These are phyloP conservation scores for Oligia latruncula DNA, from an alignment of 2,888 invertebrate species.

Conservation along the genomic window DNA sequence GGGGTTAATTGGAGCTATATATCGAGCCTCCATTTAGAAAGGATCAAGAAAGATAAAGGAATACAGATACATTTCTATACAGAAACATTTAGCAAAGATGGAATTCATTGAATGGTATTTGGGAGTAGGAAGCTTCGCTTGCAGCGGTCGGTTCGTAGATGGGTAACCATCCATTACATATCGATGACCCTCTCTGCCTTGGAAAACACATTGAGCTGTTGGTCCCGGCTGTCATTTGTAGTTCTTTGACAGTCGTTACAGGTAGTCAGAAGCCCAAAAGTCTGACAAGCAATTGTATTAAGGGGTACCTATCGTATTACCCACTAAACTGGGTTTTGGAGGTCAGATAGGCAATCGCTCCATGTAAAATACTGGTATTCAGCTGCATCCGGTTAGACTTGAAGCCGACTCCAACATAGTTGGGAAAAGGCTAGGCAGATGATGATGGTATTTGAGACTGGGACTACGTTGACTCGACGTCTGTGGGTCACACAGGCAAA, in stretches of 20 bases:
- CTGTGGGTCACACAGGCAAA: not conserved
- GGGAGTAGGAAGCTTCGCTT: not conserved
- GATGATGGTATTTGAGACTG: not conserved
- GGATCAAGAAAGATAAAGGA: constrained; percentile 32
- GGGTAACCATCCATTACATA: not conserved
- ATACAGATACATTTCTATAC: not conserved
- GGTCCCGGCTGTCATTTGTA: no score
- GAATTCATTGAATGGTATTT: not conserved
- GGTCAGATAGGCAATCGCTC: no score
- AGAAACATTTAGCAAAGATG: constrained; percentile 5
- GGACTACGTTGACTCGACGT: not conserved
- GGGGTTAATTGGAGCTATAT: constrained; percentile 43
- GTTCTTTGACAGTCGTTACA: not conserved
- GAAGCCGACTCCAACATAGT: not conserved
- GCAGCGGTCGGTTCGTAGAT: not conserved
- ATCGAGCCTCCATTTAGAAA: constrained; percentile 26
- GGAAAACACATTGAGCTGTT: not conserved
- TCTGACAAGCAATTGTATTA: not conserved
- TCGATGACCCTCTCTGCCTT: not conserved
- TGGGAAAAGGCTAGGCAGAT: not conserved
- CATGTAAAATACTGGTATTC: no score
- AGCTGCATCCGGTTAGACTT: no score
- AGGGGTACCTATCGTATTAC: no score
- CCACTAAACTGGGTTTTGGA: no score
- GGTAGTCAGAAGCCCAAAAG: no score